Evolutionary conservation across 1,140 invertebrate species (phyloP).

Genomic region (Anastrepha ludens): DNA sequence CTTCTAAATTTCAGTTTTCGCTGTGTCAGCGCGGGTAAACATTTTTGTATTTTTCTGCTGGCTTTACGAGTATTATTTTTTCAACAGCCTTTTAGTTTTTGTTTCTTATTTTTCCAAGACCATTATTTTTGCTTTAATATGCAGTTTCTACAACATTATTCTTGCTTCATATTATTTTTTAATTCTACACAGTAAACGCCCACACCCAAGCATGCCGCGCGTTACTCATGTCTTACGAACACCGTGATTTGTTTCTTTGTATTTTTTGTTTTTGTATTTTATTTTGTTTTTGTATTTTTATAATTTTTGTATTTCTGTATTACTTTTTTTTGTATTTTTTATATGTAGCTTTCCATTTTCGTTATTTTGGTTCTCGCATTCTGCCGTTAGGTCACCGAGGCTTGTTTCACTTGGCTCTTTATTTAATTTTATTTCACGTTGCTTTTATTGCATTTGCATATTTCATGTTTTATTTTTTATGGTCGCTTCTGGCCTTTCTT

Average conservation of each 20-base stretch:
- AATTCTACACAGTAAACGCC: conserved; percentile 22
- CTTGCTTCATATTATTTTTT: background rate
- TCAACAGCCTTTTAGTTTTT: background rate
- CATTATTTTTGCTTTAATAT: conserved; percentile 33
- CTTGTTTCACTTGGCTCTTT: background rate
- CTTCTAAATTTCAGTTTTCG: background rate
- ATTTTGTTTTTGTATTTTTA: background rate
- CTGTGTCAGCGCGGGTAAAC: background rate
- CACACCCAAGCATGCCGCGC: conserved; percentile 6
- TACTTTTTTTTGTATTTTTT: conserved; percentile 2
- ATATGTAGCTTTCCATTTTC: background rate
- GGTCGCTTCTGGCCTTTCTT: conserved; percentile 40
- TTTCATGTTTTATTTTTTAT: conserved; percentile 22
- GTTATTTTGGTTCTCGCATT: background rate
- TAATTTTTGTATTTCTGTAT: background rate
- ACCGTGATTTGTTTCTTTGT: background rate
- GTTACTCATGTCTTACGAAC: background rate
- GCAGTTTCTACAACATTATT: background rate
- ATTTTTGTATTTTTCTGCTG: background rate
- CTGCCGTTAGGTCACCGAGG: conserved; percentile 41
- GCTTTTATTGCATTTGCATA: conserved; percentile 18
- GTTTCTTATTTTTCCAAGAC: background rate
- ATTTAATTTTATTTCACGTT: background rate
- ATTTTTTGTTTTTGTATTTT: background rate
- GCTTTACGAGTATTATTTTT: background rate